Evolutionary conservation across 1,140 invertebrate genomes (phyloP), one percentile per base, ranked within the genome.

Genomic region (Agrypnia vestita): DNA sequence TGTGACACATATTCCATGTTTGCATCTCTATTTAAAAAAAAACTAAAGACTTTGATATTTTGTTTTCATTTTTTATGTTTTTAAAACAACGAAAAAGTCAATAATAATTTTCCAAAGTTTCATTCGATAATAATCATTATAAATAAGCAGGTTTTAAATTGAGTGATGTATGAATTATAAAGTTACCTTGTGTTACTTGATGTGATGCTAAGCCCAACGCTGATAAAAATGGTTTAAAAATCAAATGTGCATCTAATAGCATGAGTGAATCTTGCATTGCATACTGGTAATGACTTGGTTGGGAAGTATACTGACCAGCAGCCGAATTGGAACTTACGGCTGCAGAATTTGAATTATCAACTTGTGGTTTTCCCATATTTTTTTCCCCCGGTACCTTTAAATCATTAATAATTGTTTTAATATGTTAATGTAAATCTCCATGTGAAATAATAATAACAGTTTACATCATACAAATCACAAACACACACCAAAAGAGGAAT

Each of bases 211-310:
- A 94, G 17, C 95, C 96, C 8, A 97, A 89, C 51, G 94, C 95
- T 0, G 95, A 93, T 9, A 97, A 87, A 71, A 98, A 89, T 0
- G 96, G 96, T 85, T 97, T 95, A 87, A 98, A 98, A 81, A 97
- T 97, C n/a, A 97, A 90, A 90, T 97, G 96, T 15, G 96, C 96
- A 88, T 98, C 96, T 72, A 97, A 88, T 59, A 97, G 87, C 86
- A 95, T 93, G 1, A 96, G 91, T 0, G 95, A 96, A 84, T 95
- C 94, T 85, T 95, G 94, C 90, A 95, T 93, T 53, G 95, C 93
- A 87, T 93, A 95, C 49, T 94, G 89, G 64, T 79, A 79, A 64
- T 76, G 78, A 35, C 79, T 73, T 0, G 76, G 64, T 74, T 76
- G 80, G 43, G 78, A 13, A 13, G 15, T 78, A 73, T 78, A 75